phyloP scores from a whole-genome alignment of 2,797 vertebrate genomes.

The Epinephelus malabaricus region DNA sequence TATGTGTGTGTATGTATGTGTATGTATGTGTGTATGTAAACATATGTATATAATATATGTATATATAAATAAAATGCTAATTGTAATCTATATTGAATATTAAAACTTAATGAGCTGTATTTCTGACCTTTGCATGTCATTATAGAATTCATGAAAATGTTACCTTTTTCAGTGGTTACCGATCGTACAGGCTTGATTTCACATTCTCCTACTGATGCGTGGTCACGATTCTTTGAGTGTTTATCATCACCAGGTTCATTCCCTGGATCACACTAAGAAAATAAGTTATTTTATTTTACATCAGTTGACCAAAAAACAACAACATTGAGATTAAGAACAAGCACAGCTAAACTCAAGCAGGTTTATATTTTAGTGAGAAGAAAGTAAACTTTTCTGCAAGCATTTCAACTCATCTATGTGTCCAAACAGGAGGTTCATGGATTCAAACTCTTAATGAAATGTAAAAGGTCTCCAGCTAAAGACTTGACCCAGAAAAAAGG shows the following conservation, averaged over 20 bases:
- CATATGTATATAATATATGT: too few relatives aligned
- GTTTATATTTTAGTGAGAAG: background rate
- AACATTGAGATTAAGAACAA: background rate
- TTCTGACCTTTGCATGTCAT: too few relatives aligned
- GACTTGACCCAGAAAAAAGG: too few relatives aligned
- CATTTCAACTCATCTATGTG: background rate
- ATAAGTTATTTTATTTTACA: background rate
- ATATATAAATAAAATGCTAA: too few relatives aligned
- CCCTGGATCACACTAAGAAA: constrained; percentile 4
- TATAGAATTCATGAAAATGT: background rate
- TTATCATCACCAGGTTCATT: background rate
- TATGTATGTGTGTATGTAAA: too few relatives aligned
- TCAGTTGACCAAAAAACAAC: background rate
- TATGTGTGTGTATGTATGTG: too few relatives aligned
- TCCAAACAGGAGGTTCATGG: background rate
- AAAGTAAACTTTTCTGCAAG: background rate
- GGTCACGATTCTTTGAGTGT: background rate
- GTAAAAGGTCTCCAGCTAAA: background rate
- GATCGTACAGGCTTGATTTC: background rate
- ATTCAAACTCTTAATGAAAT: background rate
- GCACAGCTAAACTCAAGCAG: background rate
- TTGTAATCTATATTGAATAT: too few relatives aligned
- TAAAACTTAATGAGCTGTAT: too few relatives aligned
- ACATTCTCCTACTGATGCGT: background rate
- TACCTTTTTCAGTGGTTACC: background rate